A percentile compares a stretch with the other conserved stretches of the same genome.
Evolutionary conservation across 1,140 invertebrate genomes (phyloP).

Genomic region (Vanessa tameamea): DNA sequence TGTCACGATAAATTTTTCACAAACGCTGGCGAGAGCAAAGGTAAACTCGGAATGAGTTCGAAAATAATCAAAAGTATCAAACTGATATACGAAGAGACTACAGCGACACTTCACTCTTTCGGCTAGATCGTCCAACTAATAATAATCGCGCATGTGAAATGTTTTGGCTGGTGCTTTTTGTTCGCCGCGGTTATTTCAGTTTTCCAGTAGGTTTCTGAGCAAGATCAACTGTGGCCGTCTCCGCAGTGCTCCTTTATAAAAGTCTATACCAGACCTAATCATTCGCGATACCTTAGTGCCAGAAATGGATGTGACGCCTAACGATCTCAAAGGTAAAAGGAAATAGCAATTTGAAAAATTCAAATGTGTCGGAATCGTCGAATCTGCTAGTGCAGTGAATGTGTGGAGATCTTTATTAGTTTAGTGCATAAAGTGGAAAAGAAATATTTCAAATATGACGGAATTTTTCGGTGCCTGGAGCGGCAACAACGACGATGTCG

Average conservation of each 20-base stretch:
- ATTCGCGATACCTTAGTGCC: slow-evolving; percentile 27
- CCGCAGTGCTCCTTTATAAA: slow-evolving; percentile 52
- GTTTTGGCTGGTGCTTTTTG: slow-evolving; percentile 80
- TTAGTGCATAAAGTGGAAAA: slow-evolving; percentile 15
- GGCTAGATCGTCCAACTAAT: slow-evolving; percentile 79
- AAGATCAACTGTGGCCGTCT: slow-evolving; percentile 73
- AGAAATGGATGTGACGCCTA: slow-evolving; percentile 42
- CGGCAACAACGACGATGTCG: slow-evolving; percentile 44
- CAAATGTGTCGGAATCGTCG: slow-evolving; percentile 30
- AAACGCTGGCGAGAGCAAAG: neutral
- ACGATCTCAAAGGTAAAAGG: slow-evolving; percentile 40
- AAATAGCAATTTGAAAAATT: slow-evolving; percentile 44
- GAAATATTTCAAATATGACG: slow-evolving; percentile 54
- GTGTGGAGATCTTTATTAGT: slow-evolving; percentile 49
- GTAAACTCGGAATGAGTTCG: neutral
- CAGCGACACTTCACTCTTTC: slow-evolving; percentile 73
- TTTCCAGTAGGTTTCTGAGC: slow-evolving; percentile 79
- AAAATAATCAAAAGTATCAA: slow-evolving; percentile 47
- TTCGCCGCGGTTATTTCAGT: slow-evolving; percentile 79
- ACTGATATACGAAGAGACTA: slow-evolving; percentile 56
- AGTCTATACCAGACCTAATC: slow-evolving; percentile 28
- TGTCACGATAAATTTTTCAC: slow-evolving; percentile 49
- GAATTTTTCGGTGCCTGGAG: slow-evolving; percentile 72
- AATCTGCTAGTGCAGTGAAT: slow-evolving; percentile 55
- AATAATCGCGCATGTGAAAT: slow-evolving; percentile 79